Evolutionary conservation across 2,888 invertebrate species (phyloP).

Genomic region (Drosophila anomelani): DNA sequence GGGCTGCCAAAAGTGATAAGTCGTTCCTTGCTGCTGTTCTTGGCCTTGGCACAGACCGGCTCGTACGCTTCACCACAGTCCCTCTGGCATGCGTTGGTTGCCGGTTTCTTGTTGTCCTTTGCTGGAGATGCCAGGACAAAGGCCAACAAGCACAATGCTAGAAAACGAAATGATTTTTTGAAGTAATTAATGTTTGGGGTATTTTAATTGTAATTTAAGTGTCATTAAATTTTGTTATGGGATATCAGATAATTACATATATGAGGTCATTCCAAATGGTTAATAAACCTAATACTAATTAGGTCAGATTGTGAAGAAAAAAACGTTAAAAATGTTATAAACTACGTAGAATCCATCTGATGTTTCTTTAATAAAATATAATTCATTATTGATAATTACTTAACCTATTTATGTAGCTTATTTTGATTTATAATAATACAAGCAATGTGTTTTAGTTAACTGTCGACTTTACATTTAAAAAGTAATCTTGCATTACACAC

Average conservation of each 20-base stretch:
- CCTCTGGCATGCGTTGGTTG: slow-evolving; percentile 60
- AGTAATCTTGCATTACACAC: neutral
- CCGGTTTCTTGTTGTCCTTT: slow-evolving; percentile 72
- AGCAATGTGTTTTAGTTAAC: neutral
- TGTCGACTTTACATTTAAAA: neutral
- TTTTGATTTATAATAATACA: neutral
- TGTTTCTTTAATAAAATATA: no score
- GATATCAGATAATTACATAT: neutral
- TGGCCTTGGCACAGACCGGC: slow-evolving; percentile 81
- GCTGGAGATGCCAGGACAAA: slow-evolving; percentile 74
- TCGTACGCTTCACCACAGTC: slow-evolving; percentile 75
- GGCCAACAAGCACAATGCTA: slow-evolving; percentile 75
- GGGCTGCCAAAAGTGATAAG: slow-evolving; percentile 82
- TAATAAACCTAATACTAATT: no score
- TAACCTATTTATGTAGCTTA: neutral
- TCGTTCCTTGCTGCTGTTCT: slow-evolving; percentile 79
- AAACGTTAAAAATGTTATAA: no score
- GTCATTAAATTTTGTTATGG: neutral
- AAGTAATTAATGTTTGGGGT: neutral
- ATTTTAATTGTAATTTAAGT: neutral
- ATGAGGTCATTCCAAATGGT: neutral
- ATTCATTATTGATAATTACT: neutral
- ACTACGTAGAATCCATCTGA: no score
- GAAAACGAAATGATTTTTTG: neutral
- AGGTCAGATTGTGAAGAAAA: no score